phyloP scores from a whole-genome alignment of 2,113 vertebrate species.

The Callipepla californica region DNA sequence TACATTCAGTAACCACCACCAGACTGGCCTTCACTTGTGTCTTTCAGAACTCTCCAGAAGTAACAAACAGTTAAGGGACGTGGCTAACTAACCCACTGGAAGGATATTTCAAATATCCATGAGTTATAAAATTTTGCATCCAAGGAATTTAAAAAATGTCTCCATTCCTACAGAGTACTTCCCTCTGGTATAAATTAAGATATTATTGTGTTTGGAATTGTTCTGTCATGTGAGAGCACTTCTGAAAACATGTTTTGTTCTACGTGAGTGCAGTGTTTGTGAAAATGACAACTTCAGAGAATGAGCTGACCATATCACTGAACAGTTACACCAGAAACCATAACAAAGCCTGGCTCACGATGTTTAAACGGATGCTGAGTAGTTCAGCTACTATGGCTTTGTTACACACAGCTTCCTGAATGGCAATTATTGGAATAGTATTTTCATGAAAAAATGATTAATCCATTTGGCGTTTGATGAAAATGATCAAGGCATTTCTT shows the following conservation, averaged over 20 bases:
- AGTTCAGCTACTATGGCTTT: neutral
- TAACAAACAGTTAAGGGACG: neutral
- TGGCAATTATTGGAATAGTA: neutral
- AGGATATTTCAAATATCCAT: conserved; percentile 8
- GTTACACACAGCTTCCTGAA: neutral
- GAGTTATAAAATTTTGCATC: neutral
- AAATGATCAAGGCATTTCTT: conserved; percentile 4
- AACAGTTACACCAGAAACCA: neutral
- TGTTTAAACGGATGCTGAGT: neutral
- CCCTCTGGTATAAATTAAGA: neutral
- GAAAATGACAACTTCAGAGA: conserved; percentile 13
- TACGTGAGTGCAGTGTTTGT: neutral
- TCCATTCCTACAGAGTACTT: neutral
- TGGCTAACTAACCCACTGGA: neutral
- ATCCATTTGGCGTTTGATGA: conserved; percentile 5
- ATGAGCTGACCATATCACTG: neutral
- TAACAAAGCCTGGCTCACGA: neutral
- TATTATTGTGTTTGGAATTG: neutral
- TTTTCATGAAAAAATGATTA: conserved; percentile 6
- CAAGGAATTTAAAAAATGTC: conserved; percentile 1
- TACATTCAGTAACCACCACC: neutral
- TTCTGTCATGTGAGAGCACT: neutral
- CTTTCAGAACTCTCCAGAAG: neutral
- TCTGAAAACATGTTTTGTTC: neutral
- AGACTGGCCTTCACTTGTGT: neutral